A percentile compares a stretch with the other conserved stretches of the same genome.
Conservation (phyloP, 2,888 invertebrate genomes). For the Notodonta ziczac region DNA sequence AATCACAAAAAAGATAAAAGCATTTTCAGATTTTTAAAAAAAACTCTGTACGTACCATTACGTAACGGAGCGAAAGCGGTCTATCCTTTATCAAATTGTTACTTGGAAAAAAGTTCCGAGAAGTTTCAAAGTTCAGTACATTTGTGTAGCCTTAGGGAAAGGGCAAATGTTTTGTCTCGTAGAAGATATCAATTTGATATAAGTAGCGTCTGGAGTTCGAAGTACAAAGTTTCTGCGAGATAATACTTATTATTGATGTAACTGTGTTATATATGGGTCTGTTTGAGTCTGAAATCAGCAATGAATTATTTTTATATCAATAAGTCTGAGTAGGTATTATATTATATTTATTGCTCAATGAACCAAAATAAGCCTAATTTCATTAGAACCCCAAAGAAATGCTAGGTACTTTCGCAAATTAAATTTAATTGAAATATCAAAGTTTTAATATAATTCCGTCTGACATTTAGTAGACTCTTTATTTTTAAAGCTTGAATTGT, state of each 20-base stretch:
- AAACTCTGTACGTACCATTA: conserved; percentile 6
- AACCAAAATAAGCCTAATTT: conserved; percentile 12
- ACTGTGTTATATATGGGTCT: background rate
- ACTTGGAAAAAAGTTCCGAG: conserved; percentile 25
- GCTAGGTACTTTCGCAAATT: conserved; percentile 15
- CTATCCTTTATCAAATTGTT: conserved; percentile 24
- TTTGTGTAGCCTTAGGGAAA: conserved; percentile 33
- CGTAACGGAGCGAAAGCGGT: conserved; percentile 7
- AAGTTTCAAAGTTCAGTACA: conserved; percentile 28
- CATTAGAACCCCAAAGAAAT: conserved; percentile 11
- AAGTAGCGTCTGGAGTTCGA: conserved; percentile 27
- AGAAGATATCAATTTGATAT: conserved; percentile 40
- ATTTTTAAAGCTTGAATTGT: conserved; percentile 36
- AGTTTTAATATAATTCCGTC: conserved; percentile 34
- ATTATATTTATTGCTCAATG: conserved; percentile 1
- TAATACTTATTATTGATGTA: conserved; percentile 4
- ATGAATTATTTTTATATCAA: background rate
- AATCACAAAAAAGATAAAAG: conserved; percentile 7
- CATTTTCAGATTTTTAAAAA: background rate
- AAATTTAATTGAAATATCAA: conserved; percentile 35
- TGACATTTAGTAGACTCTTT: conserved; percentile 34
- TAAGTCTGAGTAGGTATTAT: too few species aligned
- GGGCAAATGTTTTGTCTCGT: conserved; percentile 40
- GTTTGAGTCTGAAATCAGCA: background rate
- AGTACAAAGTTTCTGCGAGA: conserved; percentile 19